Evolutionary conservation across 2,797 vertebrate species (phyloP), one percentile per base, ranked within the genome.

Genomic region (Lepus oiostolus): DNA sequence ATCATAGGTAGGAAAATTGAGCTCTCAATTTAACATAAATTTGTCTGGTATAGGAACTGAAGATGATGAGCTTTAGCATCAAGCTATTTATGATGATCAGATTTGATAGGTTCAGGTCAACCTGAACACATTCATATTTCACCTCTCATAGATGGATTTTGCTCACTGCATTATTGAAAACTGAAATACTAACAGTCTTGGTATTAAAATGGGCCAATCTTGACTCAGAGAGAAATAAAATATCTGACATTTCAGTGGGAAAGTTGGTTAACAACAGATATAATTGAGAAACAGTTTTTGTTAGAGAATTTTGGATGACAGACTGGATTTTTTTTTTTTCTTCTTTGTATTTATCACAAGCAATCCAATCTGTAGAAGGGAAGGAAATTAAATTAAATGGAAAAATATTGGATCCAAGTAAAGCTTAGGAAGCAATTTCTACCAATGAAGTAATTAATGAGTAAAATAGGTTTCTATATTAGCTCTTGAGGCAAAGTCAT

Each of bases 391-490:
- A 94, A 84, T 86, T 80, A 91, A 76, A 24, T 42, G 26, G 7
- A 0, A 4, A 28, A 50, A 88, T 81, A 88, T 28, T 52, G 2
- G 60, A 68, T 96, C 42, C 81, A 93, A 95, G 71, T 94, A 94
- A 97, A 97, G 83, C 90, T 93, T 94, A 82, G 72, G 72, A 96
- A 95, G 95, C 88, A 91, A 85, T 96, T 97, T 97, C 90, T 94
- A 90, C n/a, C 82, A 30, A 77, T 86, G 68, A 95, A 93, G 88
- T 95, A 97, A 97, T 97, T 97, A 97, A 96, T 92, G 83, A 95
- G 30, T 96, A 70, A 97, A 95, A 95, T 94, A 63, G 68, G 80
- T 90, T 95, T 87, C 91, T 68, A 71, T 85, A 68, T 86, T 95
- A 90, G 75, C 79, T 90, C 93, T 89, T 94, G 52, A 96, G 88